Percentiles rank a stretch among this genome's conserved stretches.
Conservation (phyloP, 2,888 invertebrate species). For the Elaeidobius kamerunicus region DNA sequence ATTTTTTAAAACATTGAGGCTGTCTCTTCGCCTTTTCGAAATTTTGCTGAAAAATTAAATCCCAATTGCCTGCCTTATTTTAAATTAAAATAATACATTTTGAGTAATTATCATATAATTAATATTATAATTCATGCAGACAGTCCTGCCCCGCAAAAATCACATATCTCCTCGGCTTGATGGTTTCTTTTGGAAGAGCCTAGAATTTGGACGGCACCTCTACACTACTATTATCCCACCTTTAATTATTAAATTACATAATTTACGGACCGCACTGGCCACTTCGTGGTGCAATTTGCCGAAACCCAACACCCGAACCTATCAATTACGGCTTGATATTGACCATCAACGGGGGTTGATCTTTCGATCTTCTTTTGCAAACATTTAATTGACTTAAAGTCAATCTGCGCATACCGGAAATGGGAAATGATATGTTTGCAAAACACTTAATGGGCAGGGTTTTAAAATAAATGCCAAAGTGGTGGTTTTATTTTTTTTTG, state of each 20-base stretch:
- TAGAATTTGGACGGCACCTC: constrained; percentile 31
- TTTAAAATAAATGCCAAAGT: no score
- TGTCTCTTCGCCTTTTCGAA: no score
- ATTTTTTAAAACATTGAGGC: no score
- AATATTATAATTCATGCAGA: constrained; percentile 16
- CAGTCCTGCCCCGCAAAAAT: constrained; percentile 14
- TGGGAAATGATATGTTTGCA: background rate
- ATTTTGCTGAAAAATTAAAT: no score
- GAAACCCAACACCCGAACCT: constrained; percentile 29
- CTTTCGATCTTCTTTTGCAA: constrained; percentile 6
- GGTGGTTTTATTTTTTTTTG: no score
- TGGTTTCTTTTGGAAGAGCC: constrained; percentile 22
- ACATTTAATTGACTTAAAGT: constrained; percentile 8
- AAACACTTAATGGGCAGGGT: no score
- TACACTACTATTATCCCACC: constrained; percentile 31
- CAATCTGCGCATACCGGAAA: background rate
- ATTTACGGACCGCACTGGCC: constrained; percentile 22
- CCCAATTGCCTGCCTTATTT: no score
- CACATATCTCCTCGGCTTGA: constrained; percentile 19
- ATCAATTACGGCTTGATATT: constrained; percentile 29
- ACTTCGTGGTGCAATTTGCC: constrained; percentile 26
- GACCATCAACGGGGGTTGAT: constrained; percentile 17
- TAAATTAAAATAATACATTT: no score
- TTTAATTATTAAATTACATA: constrained; percentile 32
- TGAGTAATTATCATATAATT: no score